Base-by-base conservation (phyloP, 2,888 invertebrate genomes). In the Drosophila emarginata region DNA sequence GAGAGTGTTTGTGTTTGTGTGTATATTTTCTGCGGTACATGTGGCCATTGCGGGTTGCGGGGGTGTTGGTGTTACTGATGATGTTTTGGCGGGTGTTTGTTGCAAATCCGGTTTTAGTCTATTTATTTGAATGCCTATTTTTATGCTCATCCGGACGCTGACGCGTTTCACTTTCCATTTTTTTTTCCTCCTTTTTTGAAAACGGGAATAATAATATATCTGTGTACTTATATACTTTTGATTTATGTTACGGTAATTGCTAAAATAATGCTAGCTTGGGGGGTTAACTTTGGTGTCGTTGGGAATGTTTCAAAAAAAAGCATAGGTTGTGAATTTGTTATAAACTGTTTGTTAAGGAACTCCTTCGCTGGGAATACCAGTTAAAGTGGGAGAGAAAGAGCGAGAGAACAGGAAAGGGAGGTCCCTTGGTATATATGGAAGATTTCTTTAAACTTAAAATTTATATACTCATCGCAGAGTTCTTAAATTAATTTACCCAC, bases 221-320 rank as follows among this genome's bases (percentile, higher is more conserved):
- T 64, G 61, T 66, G 60, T 57, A 66, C 72, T 75, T 67, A 80
- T 74, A 65, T 60, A 11, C 59, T 73, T 79, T 79, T 88, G 87
- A 89, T 88, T 88, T 88, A 88, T 89, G 88, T 73, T 69, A 82
- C 68, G 72, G 77, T 84, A 84, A 89, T 87, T 84, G 78, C 67
- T 61, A 37, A 62, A 36, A 64, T 45, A 45, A 52, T 40, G 61
- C 26, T 12, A 45, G 23, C 59, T 36, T 36, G 5, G 12, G 54
- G 54, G 15, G 6, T 15, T 15, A 28, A 54, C 14, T 54, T 32
- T 15, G 54, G 18, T 18, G 54, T 45, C 18, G 45, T 45, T 39
- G 39, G 32, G 11, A 32, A 26, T 26, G 37, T 40, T 40, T 2
- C 7, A 45, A 40, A 40, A 45, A 45, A 3, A 15, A 14, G 11